Conservation (phyloP, 2,888 invertebrate species). For the Argyresthia albistria region DNA sequence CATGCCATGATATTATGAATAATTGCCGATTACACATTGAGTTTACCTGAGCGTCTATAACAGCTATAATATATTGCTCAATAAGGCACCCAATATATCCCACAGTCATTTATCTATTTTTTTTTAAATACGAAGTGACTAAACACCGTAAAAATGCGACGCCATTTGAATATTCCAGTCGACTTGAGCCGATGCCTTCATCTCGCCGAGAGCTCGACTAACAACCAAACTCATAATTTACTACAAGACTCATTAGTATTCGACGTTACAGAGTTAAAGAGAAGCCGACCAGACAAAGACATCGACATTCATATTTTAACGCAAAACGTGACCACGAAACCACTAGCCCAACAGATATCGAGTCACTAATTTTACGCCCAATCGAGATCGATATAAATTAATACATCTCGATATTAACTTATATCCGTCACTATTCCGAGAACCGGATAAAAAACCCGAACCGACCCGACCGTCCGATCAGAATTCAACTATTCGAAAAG, state of each 20-base stretch:
- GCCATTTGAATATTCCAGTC: constrained; percentile 48
- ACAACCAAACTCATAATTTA: constrained; percentile 54
- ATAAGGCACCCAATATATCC: not conserved
- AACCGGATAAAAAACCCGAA: constrained; percentile 41
- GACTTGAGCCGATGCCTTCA: constrained; percentile 37
- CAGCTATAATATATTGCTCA: too few relatives aligned
- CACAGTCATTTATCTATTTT: not conserved
- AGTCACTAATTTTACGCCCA: constrained; percentile 60
- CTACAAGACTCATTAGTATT: constrained; percentile 52
- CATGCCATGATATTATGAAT: too few relatives aligned
- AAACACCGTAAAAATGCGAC: constrained; percentile 25
- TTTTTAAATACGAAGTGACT: constrained; percentile 4
- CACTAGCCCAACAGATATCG: constrained; percentile 38
- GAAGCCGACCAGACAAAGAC: constrained; percentile 41
- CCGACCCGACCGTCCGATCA: constrained; percentile 21
- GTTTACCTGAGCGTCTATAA: not conserved
- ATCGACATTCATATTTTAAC: constrained; percentile 62
- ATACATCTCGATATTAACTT: constrained; percentile 37
- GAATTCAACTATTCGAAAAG: constrained; percentile 39
- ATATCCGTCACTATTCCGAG: constrained; percentile 11
- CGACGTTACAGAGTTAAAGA: constrained; percentile 46
- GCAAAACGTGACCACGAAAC: constrained; percentile 53
- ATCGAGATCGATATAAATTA: constrained; percentile 62
- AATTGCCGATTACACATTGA: too few relatives aligned
- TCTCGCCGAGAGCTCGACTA: constrained; percentile 52